These are phyloP conservation scores for Pharmacophagus antenor DNA, from an alignment of 2,888 invertebrate genomes.

Conservation along the genomic window DNA sequence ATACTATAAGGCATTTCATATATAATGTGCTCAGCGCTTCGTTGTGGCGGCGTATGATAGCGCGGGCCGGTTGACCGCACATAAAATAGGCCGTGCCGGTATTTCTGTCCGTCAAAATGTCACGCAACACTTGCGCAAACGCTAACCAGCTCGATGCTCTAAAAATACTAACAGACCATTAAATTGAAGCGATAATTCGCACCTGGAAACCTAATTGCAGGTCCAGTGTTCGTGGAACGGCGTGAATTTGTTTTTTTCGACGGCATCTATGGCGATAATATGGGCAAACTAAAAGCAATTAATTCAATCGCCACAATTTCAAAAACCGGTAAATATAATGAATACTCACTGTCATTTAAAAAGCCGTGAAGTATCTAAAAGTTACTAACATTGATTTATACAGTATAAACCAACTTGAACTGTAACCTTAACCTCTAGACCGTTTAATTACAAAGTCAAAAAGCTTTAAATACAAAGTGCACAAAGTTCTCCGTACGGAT, in stretches of 20 bases:
- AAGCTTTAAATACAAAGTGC: not conserved
- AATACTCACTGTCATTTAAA: too few relatives aligned
- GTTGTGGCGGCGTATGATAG: constrained; percentile 20
- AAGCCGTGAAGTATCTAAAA: too few relatives aligned
- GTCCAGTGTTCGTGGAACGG: constrained; percentile 6
- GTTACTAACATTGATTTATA: too few relatives aligned
- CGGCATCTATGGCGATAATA: not conserved
- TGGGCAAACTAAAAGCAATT: too few relatives aligned
- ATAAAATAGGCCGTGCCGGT: constrained; percentile 52
- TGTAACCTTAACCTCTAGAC: too few relatives aligned
- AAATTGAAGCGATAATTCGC: constrained; percentile 31
- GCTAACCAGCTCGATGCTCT: constrained; percentile 46
- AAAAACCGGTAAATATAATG: too few relatives aligned
- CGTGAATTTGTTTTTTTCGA: constrained; percentile 34
- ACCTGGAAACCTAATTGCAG: constrained; percentile 22
- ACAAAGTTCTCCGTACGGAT: not conserved
- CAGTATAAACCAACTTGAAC: too few relatives aligned
- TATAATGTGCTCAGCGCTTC: constrained; percentile 1
- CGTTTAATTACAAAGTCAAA: too few relatives aligned
- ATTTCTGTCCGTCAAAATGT: constrained; percentile 76
- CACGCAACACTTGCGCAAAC: constrained; percentile 66
- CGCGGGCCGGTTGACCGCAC: constrained; percentile 24
- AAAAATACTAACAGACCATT: constrained; percentile 45
- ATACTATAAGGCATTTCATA: constrained; percentile 1
- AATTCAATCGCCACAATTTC: too few relatives aligned